Evolutionary conservation across 2,888 invertebrate species (phyloP), one percentile per base, ranked within the genome.

Genomic region (Melanostoma scalare): DNA sequence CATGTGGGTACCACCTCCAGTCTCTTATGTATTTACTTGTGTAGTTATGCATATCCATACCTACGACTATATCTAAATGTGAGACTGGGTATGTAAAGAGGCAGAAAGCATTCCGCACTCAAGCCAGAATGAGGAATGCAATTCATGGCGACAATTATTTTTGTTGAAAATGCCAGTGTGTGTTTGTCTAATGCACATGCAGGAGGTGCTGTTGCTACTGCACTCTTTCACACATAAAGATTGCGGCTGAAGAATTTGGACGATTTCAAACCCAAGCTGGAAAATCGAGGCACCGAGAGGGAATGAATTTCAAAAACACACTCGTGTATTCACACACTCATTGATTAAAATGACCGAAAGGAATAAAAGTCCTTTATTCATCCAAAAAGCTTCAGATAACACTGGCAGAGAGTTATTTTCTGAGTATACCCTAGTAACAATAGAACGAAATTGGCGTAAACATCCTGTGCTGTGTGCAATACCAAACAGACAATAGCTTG

Each of bases 301-400:
- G 38, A 81, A 76, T 76, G 67, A 81, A 72, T 73, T 73, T 73
- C 61, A 65, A 61, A 65, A 44, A 65, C 48, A 56, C 36, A 65
- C 74, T 6, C 65, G 53, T 31, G 44, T 65, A 35, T 63, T 65
- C 82, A 73, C 74, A 84, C 60, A 71, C 60, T 84, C 74, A 84
- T 79, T 84, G 78, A 84, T 84, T 84, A 84, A 84, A 84, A 84
- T 84, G 84, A 84, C 84, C 84, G 74, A 84, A 74, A 71, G 69
- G 79, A 75, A 78, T 74, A 58, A 79, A 78, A 65, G 55, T 69
- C 68, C 65, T 53, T 63, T 68, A 46, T 68, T 38, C 33, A 56
- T 56, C 35, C 36, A 35, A 60, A 75, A 48, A 20, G 33, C n/a
- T 9, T 8, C 48, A 74, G 61, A 69, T 58, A 78, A 69, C 58